Conservation (phyloP, 64 coral and sea anemone genomes). For the Pocillopora damicornis region DNA sequence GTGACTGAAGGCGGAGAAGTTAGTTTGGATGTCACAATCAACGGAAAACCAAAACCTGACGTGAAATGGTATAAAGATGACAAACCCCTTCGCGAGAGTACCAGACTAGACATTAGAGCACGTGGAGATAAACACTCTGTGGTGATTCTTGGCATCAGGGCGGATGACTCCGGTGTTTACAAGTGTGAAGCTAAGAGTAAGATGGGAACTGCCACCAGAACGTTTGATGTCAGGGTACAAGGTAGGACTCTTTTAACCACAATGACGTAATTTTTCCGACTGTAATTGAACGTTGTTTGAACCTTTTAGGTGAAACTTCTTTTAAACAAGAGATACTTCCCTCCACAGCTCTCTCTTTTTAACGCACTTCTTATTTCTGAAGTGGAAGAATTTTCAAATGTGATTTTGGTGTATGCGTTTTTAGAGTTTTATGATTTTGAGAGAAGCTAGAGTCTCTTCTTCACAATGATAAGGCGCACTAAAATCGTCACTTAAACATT, state of each 20-base stretch:
- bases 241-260: constrained; percentile 6
- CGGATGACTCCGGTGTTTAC: constrained; percentile 77
- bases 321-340: too few species aligned
- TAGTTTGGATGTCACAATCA: constrained; percentile 48
- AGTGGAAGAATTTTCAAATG: too few species aligned
- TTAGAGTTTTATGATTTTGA: too few species aligned
- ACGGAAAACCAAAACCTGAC: constrained; percentile 81
- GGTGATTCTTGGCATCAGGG: constrained; percentile 49
- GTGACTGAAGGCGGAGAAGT: constrained; percentile 66
- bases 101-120: constrained; percentile 50
- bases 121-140: constrained; percentile 62
- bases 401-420: too few species aligned
- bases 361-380: too few species aligned
- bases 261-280: not conserved
- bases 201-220: constrained; percentile 58
- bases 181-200: constrained; percentile 88
- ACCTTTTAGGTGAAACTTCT: too few species aligned
- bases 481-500: too few species aligned
- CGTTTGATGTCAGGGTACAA: constrained; percentile 62
- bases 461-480: too few species aligned
- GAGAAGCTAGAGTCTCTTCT: too few species aligned
- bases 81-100: constrained; percentile 61
- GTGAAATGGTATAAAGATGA: constrained; percentile 83
- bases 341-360: too few species aligned
- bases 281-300: too few species aligned